Percentiles rank a stretch among this genome's conserved stretches.
Conservation (phyloP, 2,888 invertebrate species). For the Anthophora plumipes region DNA sequence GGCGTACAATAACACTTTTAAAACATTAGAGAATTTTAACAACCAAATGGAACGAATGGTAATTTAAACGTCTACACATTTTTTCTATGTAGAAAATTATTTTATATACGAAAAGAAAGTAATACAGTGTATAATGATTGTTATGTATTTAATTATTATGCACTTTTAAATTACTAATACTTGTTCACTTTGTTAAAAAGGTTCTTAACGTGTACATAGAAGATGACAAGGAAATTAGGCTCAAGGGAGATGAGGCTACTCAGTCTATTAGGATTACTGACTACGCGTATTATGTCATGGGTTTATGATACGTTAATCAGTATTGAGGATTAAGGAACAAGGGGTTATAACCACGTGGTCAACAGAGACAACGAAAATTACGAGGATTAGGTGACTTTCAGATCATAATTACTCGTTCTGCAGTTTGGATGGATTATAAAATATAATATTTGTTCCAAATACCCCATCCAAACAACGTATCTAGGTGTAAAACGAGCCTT, state of each 20-base stretch:
- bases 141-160: not conserved
- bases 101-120: not conserved
- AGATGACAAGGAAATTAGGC: conserved; percentile 23
- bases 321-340: conserved; percentile 6
- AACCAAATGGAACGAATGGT: too few relatives aligned
- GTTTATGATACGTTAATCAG: conserved; percentile 14
- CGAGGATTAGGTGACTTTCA: not conserved
- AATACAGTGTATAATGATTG: not conserved
- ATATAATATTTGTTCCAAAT: not conserved
- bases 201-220: not conserved
- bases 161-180: not conserved
- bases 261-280: conserved; percentile 12
- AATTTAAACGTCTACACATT: not conserved
- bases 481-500: not conserved
- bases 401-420: not conserved
- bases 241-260: not conserved
- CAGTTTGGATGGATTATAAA: not conserved
- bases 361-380: not conserved
- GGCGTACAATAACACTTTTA: too few relatives aligned
- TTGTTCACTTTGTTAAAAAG: too few relatives aligned
- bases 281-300: conserved; percentile 1
- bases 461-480: too few relatives aligned
- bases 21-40: too few relatives aligned
- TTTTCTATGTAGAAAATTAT: too few relatives aligned
- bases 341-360: not conserved